Percentiles rank a stretch among this genome's conserved stretches.
These are phyloP conservation scores for Enteromius mattozi DNA, from an alignment of 2,797 vertebrate species.

Conservation along the genomic window DNA sequence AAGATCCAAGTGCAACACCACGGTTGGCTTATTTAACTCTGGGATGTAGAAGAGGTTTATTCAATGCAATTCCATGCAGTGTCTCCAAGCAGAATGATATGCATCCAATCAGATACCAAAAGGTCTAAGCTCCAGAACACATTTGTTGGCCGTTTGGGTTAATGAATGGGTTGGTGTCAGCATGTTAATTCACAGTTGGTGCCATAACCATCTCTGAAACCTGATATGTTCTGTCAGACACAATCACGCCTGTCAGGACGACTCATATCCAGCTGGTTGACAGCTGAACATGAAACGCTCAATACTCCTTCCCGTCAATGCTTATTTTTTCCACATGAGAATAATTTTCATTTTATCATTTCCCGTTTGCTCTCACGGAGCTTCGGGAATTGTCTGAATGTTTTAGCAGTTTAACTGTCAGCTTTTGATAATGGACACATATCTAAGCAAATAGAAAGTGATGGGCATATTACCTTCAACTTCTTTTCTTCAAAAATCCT, in stretches of 20 bases:
- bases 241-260: constrained; percentile 49
- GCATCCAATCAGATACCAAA: constrained; percentile 4
- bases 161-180: constrained; percentile 46
- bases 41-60: neutral
- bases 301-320: constrained; percentile 18
- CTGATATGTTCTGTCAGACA: constrained; percentile 54
- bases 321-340: constrained; percentile 27
- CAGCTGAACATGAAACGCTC: constrained; percentile 43
- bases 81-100: neutral
- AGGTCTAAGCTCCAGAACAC: constrained; percentile 13
- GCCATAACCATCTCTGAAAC: constrained; percentile 48
- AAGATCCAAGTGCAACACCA: neutral
- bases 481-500: constrained; percentile 61
- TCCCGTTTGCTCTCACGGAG: constrained; percentile 21
- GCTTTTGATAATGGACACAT: constrained; percentile 60
- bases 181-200: constrained; percentile 32
- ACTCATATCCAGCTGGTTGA: constrained; percentile 36
- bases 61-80: neutral
- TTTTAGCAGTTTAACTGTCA: constrained; percentile 46
- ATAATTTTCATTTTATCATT: constrained; percentile 34
- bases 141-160: constrained; percentile 15
- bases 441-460: constrained; percentile 66
- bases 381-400: constrained; percentile 35
- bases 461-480: constrained; percentile 67
- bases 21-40: constrained; percentile 10